Percentiles rank a stretch among this genome's conserved stretches.
Conservation (phyloP, 2,888 invertebrate genomes). For the Microdon myrmicae region DNA sequence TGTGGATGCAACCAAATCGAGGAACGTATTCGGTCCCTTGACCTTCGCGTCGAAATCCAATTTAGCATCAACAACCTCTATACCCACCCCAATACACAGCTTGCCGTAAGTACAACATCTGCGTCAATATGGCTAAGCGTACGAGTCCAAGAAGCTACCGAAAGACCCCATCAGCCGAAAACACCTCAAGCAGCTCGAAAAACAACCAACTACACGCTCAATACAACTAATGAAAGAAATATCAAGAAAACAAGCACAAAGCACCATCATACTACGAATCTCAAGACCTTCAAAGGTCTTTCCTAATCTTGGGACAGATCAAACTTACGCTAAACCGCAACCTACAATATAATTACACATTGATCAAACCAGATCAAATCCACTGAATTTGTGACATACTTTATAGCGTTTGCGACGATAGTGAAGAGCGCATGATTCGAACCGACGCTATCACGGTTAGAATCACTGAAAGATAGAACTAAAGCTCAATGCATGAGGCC, state of each 20-base stretch:
- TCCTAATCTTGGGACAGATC: constrained; percentile 22
- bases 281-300: constrained; percentile 43
- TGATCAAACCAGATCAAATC: too few relatives aligned
- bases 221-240: constrained; percentile 32
- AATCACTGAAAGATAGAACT: too few relatives aligned
- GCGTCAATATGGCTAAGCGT: constrained; percentile 67
- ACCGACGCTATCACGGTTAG: too few relatives aligned
- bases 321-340: neutral
- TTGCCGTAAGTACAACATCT: constrained; percentile 59
- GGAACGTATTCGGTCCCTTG: constrained; percentile 57
- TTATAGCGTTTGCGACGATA: too few relatives aligned
- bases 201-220: constrained; percentile 31
- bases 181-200: constrained; percentile 43
- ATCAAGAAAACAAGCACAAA: constrained; percentile 36
- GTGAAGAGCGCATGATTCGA: too few relatives aligned
- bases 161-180: constrained; percentile 65
- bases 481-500: too few relatives aligned
- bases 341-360: neutral
- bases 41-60: constrained; percentile 56
- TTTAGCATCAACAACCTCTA: constrained; percentile 52
- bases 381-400: constrained; percentile 37
- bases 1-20: constrained; percentile 54
- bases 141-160: constrained; percentile 67
- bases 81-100: constrained; percentile 64
- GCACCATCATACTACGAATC: constrained; percentile 42